Evolutionary conservation across 1,140 invertebrate species (phyloP).

Genomic region (Drosophila persimilis): DNA sequence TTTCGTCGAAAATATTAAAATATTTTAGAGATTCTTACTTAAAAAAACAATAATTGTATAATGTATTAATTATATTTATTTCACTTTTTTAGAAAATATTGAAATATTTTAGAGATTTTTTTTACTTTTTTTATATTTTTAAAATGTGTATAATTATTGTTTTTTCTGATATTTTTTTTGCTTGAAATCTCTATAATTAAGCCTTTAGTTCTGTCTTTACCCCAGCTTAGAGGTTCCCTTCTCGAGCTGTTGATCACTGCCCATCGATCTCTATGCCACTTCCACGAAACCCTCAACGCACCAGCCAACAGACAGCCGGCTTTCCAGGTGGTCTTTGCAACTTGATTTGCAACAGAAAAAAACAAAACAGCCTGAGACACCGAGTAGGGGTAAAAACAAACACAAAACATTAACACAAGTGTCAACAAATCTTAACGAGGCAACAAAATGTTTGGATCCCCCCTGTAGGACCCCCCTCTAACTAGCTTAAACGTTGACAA

Average conservation of each 20-base stretch:
- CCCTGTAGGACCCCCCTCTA: slow-evolving; percentile 12
- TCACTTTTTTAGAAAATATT: too few relatives aligned
- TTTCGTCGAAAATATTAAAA: too few relatives aligned
- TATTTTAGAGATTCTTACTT: too few relatives aligned
- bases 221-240: too few relatives aligned
- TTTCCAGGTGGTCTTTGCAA: slow-evolving; percentile 35
- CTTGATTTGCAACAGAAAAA: slow-evolving; percentile 35
- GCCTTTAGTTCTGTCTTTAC: too few relatives aligned
- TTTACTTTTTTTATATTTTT: too few relatives aligned
- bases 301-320: slow-evolving; percentile 1
- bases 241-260: neutral
- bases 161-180: too few relatives aligned
- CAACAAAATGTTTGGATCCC: slow-evolving; percentile 57
- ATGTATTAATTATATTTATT: too few relatives aligned
- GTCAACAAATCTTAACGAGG: slow-evolving; percentile 75
- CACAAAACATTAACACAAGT: slow-evolving; percentile 69
- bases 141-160: too few relatives aligned
- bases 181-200: too few relatives aligned
- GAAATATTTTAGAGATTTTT: too few relatives aligned
- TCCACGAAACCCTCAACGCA: neutral
- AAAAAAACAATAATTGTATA: too few relatives aligned
- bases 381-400: slow-evolving; percentile 21
- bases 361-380: slow-evolving; percentile 9
- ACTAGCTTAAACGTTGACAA: slow-evolving; percentile 73
- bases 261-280: slow-evolving; percentile 2